Evolutionary conservation across 2,113 vertebrate genomes (phyloP).

Genomic region (Rousettus leschenaultii): DNA sequence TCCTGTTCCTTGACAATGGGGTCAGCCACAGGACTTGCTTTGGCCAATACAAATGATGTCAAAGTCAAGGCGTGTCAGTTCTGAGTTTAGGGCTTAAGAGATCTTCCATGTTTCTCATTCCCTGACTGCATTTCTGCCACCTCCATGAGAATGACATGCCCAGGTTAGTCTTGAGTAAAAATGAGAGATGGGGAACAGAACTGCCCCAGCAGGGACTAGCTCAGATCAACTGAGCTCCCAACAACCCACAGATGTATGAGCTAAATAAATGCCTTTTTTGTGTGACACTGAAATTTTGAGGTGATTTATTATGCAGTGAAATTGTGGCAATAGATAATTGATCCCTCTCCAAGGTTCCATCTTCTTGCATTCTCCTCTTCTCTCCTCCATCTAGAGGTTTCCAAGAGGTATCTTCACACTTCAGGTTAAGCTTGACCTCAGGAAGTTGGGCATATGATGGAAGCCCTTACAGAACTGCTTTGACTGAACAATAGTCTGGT

Average conservation of each 20-base stretch:
- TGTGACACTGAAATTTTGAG: background rate
- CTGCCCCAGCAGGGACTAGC: background rate
- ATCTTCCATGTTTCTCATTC: background rate
- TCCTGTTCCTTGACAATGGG: background rate
- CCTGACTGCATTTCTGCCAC: background rate
- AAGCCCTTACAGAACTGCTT: background rate
- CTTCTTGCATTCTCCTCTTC: background rate
- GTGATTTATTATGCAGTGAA: background rate
- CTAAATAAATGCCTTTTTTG: background rate
- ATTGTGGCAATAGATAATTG: background rate
- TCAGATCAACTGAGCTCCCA: background rate
- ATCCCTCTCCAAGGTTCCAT: background rate
- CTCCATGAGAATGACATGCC: background rate
- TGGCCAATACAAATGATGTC: background rate
- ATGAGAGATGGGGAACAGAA: background rate
- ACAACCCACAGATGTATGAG: background rate
- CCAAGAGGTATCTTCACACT: background rate
- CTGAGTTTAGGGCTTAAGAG: background rate
- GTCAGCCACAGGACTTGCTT: background rate
- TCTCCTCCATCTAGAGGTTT: background rate
- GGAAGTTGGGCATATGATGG: background rate
- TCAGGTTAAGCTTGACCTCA: background rate
- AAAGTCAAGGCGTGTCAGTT: background rate
- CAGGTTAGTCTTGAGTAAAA: background rate
- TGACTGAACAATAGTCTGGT: background rate